Evolutionary conservation across 2,113 vertebrate genomes (phyloP), one percentile per base, ranked within the genome.

Genomic region (Microcebus murinus): DNA sequence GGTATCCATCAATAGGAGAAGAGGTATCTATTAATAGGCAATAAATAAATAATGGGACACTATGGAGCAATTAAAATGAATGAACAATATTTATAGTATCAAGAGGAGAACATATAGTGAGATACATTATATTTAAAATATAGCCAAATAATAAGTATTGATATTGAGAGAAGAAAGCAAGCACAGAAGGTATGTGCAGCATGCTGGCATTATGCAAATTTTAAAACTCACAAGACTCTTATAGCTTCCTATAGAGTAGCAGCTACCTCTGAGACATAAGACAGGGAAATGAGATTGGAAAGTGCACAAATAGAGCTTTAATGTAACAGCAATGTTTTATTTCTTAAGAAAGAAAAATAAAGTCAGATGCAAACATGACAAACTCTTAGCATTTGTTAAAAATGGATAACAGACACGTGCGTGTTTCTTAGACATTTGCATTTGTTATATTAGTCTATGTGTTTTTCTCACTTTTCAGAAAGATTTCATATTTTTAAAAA

Each of bases 301-400:
- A 95, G 29, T 18, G 23, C 48, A 61, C 23, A 94, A 73, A 90
- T 13, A 7, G 50, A 71, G 52, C 15, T 81, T 74, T 77, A 68
- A 36, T 57, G 8, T 63, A 65, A 23, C 48, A 17, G 4, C 88
- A 88, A 83, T 76, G 42, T 59, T 90, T 92, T 88, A 63, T 70
- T 94, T 90, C 74, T 87, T 85, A 93, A 87, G 52, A 21, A 15
- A 73, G 94, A 73, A 92, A 79, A 79, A 80, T 63, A 92, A 68
- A 74, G 31, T 34, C 71, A 48, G 36, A 87, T 39, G 39, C 14
- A 50, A 90, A 79, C 20, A 52, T 81, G 50, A 36, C 21, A 95
- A 82, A 88, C 61, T n/a, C 39, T 83, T 74, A 79, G 39, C 79
- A 89, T 93, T 83, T 93, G 50, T 91, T 93, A 94, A 94, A 79